A percentile compares a stretch with the other conserved stretches of the same genome.
These are phyloP conservation scores for Nysson spinosus DNA, from an alignment of 2,888 invertebrate genomes.

Conservation along the genomic window DNA sequence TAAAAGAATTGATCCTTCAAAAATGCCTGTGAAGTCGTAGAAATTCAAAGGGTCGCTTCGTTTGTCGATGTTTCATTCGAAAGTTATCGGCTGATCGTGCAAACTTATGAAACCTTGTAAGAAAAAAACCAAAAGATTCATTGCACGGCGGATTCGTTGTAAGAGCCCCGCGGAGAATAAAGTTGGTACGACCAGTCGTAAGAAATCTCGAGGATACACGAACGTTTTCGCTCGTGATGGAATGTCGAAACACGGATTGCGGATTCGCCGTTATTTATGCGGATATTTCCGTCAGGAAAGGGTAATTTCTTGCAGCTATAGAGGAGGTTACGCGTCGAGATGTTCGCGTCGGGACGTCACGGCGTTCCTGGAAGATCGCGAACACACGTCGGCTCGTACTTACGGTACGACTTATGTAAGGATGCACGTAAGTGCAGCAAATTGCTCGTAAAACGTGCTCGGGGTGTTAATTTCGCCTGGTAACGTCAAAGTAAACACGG, in stretches of 20 bases:
- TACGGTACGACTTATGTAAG: constrained; percentile 51
- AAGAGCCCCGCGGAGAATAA: too few relatives aligned
- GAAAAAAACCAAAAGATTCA: too few relatives aligned
- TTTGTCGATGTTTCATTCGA: too few relatives aligned
- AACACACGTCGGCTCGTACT: constrained; percentile 48
- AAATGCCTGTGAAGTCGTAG: too few relatives aligned
- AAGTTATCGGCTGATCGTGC: too few relatives aligned
- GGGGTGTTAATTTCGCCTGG: constrained; percentile 61
- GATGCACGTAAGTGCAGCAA: constrained; percentile 65
- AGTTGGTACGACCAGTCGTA: too few relatives aligned
- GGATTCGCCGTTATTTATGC: constrained; percentile 8
- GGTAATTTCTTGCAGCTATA: constrained; percentile 36
- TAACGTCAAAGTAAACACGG: constrained; percentile 58
- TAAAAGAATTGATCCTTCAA: too few relatives aligned
- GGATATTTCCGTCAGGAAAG: constrained; percentile 36
- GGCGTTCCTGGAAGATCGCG: constrained; percentile 33
- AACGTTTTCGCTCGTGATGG: constrained; percentile 10
- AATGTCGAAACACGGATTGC: constrained; percentile 4
- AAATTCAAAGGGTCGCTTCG: too few relatives aligned
- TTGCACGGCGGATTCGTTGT: too few relatives aligned
- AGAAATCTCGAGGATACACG: too few relatives aligned
- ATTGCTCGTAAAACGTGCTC: constrained; percentile 68
- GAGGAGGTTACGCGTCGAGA: constrained; percentile 6
- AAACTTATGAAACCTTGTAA: too few relatives aligned
- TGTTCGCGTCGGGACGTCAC: constrained; percentile 45